Evolutionary conservation across 2,888 invertebrate genomes (phyloP), one percentile per base, ranked within the genome.

Genomic region (Drosophila colorata): DNA sequence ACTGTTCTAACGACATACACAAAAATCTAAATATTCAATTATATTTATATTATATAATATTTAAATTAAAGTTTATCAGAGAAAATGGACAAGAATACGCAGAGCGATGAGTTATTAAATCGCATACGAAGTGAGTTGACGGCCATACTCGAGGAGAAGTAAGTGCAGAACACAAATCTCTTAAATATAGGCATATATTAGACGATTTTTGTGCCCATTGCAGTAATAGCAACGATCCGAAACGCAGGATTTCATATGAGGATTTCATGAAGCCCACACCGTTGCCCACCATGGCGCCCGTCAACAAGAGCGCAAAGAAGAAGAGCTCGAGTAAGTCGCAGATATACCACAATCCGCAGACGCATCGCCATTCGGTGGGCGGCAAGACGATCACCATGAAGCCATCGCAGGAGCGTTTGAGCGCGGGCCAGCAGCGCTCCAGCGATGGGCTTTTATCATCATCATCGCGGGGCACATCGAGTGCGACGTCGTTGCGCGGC

Each of bases 71-170:
- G 55, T 71, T 53, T 6, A 13, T 46, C n/a, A 28, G 47, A 59
- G 53, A 38, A 6, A 78, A 78, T 73, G 76, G 72, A 74, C 7
- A 69, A 79, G 14, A 75, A 75, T 9, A 76, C 74, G 20, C 48
- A 58, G 23, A 67, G 67, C 35, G 74, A 87, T 61, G 73, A 76
- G 9, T 59, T 90, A 25, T 69, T 89, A 4, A 78, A 77, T 55
- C 78, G 77, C 23, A 89, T 90, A 52, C 76, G 80, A 35, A 78
- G 78, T 38, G 90, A 90, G 67, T 44, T 90, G 25, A 82, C 75
- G 33, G 83, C 85, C 16, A 90, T 90, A 63, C 63, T 90, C 9
- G 67, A 57, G 8, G 83, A 80, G 14, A 79, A 70, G 90, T 90
- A 61, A 70, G 75, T 71, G 11, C 2, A 13, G 14, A 20, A 7